phyloP scores from a whole-genome alignment of 2,113 vertebrate genomes.

The Leptosomus discolor region DNA sequence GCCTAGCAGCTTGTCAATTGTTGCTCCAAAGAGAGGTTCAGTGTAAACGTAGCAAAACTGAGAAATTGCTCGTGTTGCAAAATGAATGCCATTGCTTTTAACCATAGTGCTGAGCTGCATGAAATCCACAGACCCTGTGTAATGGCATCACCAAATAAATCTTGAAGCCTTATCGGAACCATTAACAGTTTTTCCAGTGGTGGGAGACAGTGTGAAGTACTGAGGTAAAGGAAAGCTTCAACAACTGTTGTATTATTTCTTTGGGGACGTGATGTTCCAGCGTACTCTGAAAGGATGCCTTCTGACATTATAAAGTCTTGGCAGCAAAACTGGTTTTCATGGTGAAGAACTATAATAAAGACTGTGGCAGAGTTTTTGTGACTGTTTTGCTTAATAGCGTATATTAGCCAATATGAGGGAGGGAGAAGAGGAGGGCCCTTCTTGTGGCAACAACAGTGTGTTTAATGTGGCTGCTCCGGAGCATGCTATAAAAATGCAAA shows the following conservation, averaged over 20 bases:
- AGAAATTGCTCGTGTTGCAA: background rate
- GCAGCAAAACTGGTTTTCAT: background rate
- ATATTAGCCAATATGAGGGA: background rate
- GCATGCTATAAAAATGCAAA: background rate
- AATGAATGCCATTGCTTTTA: background rate
- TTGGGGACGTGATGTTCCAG: background rate
- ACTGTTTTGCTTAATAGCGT: background rate
- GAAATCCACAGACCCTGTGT: background rate
- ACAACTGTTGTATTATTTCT: background rate
- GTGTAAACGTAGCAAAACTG: background rate
- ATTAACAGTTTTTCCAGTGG: background rate
- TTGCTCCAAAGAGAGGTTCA: background rate
- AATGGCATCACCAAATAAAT: background rate
- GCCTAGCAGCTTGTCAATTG: background rate
- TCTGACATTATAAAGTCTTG: background rate
- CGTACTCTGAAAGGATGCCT: background rate
- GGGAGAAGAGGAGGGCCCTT: background rate
- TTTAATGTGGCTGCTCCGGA: background rate
- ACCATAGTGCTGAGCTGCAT: background rate
- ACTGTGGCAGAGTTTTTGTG: background rate
- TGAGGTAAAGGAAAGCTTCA: background rate
- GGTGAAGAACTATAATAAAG: background rate
- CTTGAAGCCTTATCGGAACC: background rate
- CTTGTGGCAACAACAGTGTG: background rate
- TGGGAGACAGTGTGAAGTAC: background rate